Percentiles rank a stretch among this genome's conserved stretches.
Conservation (phyloP, 2,888 invertebrate genomes). For the Harpalus rufipes region DNA sequence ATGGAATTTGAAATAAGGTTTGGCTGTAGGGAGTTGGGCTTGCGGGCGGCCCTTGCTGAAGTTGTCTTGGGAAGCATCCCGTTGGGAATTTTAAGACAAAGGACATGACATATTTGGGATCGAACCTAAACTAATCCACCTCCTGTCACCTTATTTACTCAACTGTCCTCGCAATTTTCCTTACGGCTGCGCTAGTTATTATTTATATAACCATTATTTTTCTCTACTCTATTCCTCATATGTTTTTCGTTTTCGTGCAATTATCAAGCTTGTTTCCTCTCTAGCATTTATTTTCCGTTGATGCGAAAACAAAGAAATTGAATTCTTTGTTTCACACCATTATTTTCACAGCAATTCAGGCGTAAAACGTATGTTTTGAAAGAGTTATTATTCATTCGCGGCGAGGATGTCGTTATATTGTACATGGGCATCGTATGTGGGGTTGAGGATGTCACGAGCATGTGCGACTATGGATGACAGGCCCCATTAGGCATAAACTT, state of each 20-base stretch:
- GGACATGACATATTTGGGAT: slow-evolving; percentile 5
- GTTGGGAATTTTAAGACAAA: background rate
- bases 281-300: slow-evolving; percentile 11
- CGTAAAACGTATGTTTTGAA: slow-evolving; percentile 44
- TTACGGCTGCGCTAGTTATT: background rate
- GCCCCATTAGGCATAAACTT: slow-evolving; percentile 61
- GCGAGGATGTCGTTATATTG: slow-evolving; percentile 25
- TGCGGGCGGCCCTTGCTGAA: background rate
- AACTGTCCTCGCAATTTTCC: background rate
- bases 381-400: slow-evolving; percentile 53
- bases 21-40: no score
- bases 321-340: slow-evolving; percentile 47
- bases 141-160: slow-evolving; percentile 5
- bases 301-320: slow-evolving; percentile 42
- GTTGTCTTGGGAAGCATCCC: background rate
- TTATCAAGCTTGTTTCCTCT: background rate
- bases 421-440: background rate
- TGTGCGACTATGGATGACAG: slow-evolving; percentile 57
- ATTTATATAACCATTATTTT: slow-evolving; percentile 5
- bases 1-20: no score
- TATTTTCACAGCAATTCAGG: slow-evolving; percentile 27
- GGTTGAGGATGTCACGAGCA: slow-evolving; percentile 45
- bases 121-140: slow-evolving; percentile 5
- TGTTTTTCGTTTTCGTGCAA: slow-evolving; percentile 1
- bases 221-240: background rate